A percentile compares a stretch with the other conserved stretches of the same genome.
Conservation (phyloP, 2,113 vertebrate species). For the Apus apus region DNA sequence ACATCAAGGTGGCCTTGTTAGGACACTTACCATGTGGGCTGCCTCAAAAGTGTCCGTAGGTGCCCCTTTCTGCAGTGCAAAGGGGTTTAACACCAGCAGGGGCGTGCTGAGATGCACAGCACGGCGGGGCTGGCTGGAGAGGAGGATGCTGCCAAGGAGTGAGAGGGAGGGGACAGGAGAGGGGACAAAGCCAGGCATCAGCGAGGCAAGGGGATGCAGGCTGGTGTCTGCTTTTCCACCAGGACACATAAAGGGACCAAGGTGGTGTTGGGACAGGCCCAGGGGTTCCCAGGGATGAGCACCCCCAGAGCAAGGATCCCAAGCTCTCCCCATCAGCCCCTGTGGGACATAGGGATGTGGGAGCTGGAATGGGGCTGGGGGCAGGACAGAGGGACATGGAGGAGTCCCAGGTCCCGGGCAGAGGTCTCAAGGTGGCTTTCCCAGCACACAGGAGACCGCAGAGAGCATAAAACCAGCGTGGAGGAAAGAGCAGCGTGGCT, state of each 20-base stretch:
- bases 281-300: background rate
- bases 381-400: rapidly evolving
- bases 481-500: rapidly evolving
- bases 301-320: background rate
- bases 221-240: background rate
- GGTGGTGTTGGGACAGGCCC: rapidly evolving
- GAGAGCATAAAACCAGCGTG: rapidly evolving
- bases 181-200: background rate
- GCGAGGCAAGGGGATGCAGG: background rate
- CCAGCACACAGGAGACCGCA: rapidly evolving
- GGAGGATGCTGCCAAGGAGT: background rate
- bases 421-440: rapidly evolving
- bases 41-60: rapidly evolving
- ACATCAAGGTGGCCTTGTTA: background rate
- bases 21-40: no score
- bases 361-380: background rate
- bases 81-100: background rate
- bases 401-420: rapidly evolving
- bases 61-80: rapidly evolving
- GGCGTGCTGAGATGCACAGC: background rate
- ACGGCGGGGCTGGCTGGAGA: background rate
- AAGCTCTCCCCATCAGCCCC: background rate
- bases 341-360: background rate
- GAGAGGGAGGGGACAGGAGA: background rate
- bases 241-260: background rate